A percentile compares a stretch with the other conserved stretches of the same genome.
Evolutionary conservation across 2,888 invertebrate species (phyloP).

Genomic region (Blastobasis adustella): DNA sequence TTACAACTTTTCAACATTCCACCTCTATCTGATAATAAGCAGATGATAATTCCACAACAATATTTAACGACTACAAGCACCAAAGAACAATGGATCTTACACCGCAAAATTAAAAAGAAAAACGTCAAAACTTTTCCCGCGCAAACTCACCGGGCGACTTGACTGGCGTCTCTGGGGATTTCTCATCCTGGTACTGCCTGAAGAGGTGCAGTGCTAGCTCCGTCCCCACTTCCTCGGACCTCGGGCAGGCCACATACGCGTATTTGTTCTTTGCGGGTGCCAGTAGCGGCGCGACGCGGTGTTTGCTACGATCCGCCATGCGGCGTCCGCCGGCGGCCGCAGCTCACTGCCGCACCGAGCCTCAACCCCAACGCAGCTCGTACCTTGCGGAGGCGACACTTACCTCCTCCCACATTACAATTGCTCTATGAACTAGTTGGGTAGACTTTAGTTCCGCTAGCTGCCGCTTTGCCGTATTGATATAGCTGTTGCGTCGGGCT

Average conservation of each 20-base stretch:
- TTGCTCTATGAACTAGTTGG: too few species aligned
- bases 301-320: slow-evolving; percentile 68
- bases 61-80: too few species aligned
- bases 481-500: slow-evolving; percentile 14
- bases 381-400: too few species aligned
- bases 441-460: too few species aligned
- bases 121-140: slow-evolving; percentile 3
- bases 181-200: slow-evolving; percentile 33
- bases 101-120: too few species aligned
- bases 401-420: too few species aligned
- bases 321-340: slow-evolving; percentile 44
- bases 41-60: too few species aligned
- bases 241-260: slow-evolving; percentile 67
- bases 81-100: too few species aligned
- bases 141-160: slow-evolving; percentile 44
- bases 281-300: slow-evolving; percentile 69
- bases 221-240: slow-evolving; percentile 70
- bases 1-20: too few species aligned
- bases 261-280: slow-evolving; percentile 64
- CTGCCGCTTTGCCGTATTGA: slow-evolving; percentile 18
- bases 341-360: slow-evolving; percentile 22
- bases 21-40: too few species aligned
- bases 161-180: slow-evolving; percentile 38
- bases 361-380: too few species aligned
- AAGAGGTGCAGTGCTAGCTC: slow-evolving; percentile 57